Evolutionary conservation across 2,888 invertebrate genomes (phyloP).

Genomic region (Noctua fimbriata): DNA sequence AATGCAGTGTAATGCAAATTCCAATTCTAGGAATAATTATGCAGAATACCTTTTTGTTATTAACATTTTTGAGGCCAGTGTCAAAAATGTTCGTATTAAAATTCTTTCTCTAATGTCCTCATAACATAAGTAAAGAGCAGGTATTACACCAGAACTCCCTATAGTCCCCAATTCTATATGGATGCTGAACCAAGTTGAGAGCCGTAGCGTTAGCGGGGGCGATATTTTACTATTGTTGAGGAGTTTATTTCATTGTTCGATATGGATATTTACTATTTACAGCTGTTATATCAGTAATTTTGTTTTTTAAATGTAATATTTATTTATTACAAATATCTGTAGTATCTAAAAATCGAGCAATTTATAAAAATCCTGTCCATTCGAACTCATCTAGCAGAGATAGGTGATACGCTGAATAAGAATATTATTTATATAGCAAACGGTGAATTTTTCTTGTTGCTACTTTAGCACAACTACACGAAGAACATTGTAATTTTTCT

Average conservation of each 20-base stretch:
- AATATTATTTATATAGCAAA: background rate
- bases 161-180: constrained; percentile 76
- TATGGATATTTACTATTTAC: background rate
- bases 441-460: background rate
- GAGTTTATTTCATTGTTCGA: background rate
- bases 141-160: constrained; percentile 78
- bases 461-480: background rate
- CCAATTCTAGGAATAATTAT: constrained; percentile 38
- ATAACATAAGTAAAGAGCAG: constrained; percentile 79
- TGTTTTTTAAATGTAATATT: no score
- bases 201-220: background rate
- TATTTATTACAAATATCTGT: no score
- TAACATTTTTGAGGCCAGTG: constrained; percentile 65
- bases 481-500: background rate
- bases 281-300: background rate
- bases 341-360: background rate
- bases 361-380: background rate
- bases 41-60: constrained; percentile 44
- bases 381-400: background rate
- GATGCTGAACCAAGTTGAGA: constrained; percentile 67
- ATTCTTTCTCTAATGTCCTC: constrained; percentile 73
- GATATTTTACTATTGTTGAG: background rate
- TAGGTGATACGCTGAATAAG: background rate
- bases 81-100: constrained; percentile 74
- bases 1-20: constrained; percentile 12